A percentile compares a stretch with the other conserved stretches of the same genome.
These are phyloP conservation scores for Chalcis sispes DNA, from an alignment of 2,888 invertebrate genomes.

Conservation along the genomic window DNA sequence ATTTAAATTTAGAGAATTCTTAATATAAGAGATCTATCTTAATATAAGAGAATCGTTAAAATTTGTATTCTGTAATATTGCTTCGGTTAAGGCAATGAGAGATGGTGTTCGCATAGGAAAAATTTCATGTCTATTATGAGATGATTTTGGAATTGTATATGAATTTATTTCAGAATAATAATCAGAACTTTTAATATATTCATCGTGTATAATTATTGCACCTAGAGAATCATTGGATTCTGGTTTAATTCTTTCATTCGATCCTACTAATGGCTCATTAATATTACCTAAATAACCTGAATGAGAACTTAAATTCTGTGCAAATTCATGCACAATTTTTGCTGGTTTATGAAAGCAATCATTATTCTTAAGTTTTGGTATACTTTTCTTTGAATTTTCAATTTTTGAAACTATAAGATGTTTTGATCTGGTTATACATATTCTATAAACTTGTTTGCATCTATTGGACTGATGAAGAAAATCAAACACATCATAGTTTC, in stretches of 20 bases:
- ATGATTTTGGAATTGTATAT: not conserved
- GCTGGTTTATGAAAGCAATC: constrained; percentile 25
- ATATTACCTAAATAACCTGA: not conserved
- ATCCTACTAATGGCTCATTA: not conserved
- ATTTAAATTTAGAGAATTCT: too few relatives aligned
- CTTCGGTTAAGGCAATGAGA: constrained; percentile 25
- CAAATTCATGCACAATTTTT: constrained; percentile 25
- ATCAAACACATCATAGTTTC: constrained; percentile 42
- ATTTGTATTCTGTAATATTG: not conserved
- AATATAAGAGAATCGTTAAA: constrained; percentile 12
- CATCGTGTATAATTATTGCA: constrained; percentile 45
- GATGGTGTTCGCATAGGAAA: constrained; percentile 60
- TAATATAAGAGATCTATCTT: not conserved
- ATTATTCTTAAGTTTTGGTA: not conserved
- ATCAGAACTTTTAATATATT: constrained; percentile 30
- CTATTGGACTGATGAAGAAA: constrained; percentile 38
- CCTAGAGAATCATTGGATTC: constrained; percentile 26
- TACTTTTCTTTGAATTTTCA: constrained; percentile 1
- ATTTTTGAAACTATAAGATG: constrained; percentile 42
- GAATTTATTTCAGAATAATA: constrained; percentile 26
- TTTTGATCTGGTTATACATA: constrained; percentile 46
- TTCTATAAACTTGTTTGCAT: constrained; percentile 42
- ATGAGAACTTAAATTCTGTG: constrained; percentile 13
- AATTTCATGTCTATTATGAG: constrained; percentile 50
- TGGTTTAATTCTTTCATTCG: not conserved